Base-by-base conservation (phyloP, 2,113 vertebrate genomes). In the Paralichthys olivaceus region DNA sequence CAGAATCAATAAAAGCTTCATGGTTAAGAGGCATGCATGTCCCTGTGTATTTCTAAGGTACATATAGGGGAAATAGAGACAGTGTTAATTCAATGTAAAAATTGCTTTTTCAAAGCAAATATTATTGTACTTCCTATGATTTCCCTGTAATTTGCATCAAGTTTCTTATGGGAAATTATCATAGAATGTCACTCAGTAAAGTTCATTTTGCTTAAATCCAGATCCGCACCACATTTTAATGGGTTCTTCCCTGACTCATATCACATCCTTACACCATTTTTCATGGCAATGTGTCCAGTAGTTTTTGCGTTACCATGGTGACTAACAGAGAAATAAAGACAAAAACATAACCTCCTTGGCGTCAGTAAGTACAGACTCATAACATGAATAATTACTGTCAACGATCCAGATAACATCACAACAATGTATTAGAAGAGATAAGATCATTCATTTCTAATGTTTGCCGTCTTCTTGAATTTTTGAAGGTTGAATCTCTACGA, bases 401-500 rank as follows among this genome's bases (percentile, higher is more conserved):
- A 20, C 3, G 37, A 13, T 3, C 34, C 40, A 58, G 17, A 40
- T 25, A 28, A 66, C 1, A 7, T 34, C 26, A 32, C 17, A 47
- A 28, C 23, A 20, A 2, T 26, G 5, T 0, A 7, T 12, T 15
- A 49, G 37, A 6, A 7, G 4, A 43, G 20, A 34, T 34, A 8
- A 34, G 32, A 34, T 34, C n/a, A n/a, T n/a, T 69, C 1, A 43
- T 43, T 67, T 28, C 1, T 71, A 2, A 17, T 70, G 5, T 69
- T 17, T 51, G 37, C 15, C 56, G 43, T 72, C 20, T 32, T 77
- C 23, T 66, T 72, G 34, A 37, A 47, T 60, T 37, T 65, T 14
- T 75, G 28, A 75, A 99, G 98, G 96, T 97, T 87, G 93, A 96
- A 92, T 93, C 94, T 5, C 92, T 99, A 68, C 95, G 95, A 89